These are phyloP conservation scores for Columbina picui DNA, from an alignment of 2,113 vertebrate genomes.

Conservation along the genomic window DNA sequence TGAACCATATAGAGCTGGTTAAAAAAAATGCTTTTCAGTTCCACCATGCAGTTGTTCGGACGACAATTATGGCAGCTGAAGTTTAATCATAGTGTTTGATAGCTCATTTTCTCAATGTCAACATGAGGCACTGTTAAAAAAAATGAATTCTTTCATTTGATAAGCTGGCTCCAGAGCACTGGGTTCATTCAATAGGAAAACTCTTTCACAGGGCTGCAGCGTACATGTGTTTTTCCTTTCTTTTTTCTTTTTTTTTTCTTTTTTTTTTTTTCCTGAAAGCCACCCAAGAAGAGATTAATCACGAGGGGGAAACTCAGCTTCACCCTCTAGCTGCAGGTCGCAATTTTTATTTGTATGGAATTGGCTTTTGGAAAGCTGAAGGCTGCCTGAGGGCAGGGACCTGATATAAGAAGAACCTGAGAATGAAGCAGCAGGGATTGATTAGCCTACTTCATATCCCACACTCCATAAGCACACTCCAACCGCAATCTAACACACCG, in stretches of 20 bases:
- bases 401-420: slow-evolving; percentile 98
- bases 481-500: slow-evolving; percentile 98
- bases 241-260: background rate
- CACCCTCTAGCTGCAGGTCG: slow-evolving; percentile 96
- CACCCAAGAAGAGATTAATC: slow-evolving; percentile 99
- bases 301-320: slow-evolving; percentile 94
- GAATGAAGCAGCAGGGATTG: slow-evolving; percentile 98
- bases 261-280: slow-evolving; percentile 77
- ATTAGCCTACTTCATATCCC: slow-evolving; percentile 98
- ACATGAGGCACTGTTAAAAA: slow-evolving; percentile 86
- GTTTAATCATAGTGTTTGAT: slow-evolving; percentile 89
- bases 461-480: slow-evolving; percentile 98
- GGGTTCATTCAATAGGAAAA: slow-evolving; percentile 83
- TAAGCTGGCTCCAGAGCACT: slow-evolving; percentile 88
- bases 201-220: slow-evolving; percentile 85
- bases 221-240: slow-evolving; percentile 76
- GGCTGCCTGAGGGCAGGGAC: slow-evolving; percentile 92
- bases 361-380: slow-evolving; percentile 98
- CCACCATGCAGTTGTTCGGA: slow-evolving; percentile 80
- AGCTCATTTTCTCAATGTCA: slow-evolving; percentile 94
- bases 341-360: slow-evolving; percentile 98
- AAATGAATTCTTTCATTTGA: slow-evolving; percentile 89
- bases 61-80: slow-evolving; percentile 85
- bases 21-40: slow-evolving; percentile 77
- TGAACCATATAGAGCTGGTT: slow-evolving; percentile 74